Percentiles rank a stretch among this genome's conserved stretches.
Evolutionary conservation across 2,113 vertebrate genomes (phyloP).

Genomic region (Barnardius zonarius): DNA sequence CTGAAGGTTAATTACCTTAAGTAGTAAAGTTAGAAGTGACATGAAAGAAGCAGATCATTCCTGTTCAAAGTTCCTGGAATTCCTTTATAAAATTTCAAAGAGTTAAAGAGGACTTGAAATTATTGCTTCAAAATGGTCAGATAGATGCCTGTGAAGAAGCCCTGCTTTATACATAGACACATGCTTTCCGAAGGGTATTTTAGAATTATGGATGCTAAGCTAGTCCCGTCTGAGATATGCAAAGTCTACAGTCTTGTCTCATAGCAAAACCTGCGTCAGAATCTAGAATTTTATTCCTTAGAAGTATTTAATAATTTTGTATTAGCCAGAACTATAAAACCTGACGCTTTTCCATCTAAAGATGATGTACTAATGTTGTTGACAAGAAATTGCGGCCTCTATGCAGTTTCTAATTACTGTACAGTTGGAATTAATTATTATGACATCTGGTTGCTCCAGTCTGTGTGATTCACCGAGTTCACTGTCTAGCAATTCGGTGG

Average conservation of each 20-base stretch:
- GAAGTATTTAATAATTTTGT: background rate
- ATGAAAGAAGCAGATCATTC: background rate
- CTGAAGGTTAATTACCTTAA: background rate
- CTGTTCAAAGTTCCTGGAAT: background rate
- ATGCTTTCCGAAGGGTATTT: background rate
- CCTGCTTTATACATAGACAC: background rate
- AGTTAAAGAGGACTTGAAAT: background rate
- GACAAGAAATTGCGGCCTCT: background rate
- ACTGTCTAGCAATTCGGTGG: slow-evolving; percentile 64
- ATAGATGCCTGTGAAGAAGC: background rate
- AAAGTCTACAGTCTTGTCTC: background rate
- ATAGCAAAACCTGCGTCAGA: background rate
- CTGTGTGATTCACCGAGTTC: slow-evolving; percentile 42
- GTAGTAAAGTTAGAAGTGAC: background rate
- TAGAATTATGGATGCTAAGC: background rate
- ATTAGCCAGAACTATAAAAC: background rate
- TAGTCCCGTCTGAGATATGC: background rate
- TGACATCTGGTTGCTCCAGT: slow-evolving; percentile 41
- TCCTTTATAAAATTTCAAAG: background rate
- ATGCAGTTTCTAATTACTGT: slow-evolving; percentile 13
- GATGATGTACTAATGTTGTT: background rate
- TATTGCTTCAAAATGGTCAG: background rate
- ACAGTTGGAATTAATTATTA: slow-evolving; percentile 22
- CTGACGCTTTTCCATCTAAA: background rate
- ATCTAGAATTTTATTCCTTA: background rate